These are phyloP conservation scores for Deilephila elpenor DNA, from an alignment of 2,888 invertebrate species.

Conservation along the genomic window DNA sequence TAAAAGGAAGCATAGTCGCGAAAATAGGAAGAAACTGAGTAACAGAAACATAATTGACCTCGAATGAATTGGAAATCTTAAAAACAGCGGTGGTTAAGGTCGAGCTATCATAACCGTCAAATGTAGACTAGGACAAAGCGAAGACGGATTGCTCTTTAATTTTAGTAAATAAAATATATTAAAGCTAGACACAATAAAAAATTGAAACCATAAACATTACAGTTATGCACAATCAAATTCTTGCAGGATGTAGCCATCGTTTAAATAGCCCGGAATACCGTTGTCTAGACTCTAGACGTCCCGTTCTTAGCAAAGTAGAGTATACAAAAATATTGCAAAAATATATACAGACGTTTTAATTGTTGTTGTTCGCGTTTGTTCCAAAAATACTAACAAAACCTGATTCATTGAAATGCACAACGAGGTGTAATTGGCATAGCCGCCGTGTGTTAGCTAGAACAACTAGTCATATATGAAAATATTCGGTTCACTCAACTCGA, in stretches of 20 bases:
- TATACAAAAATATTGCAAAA: neutral
- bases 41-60: too few species aligned
- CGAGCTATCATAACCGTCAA: too few species aligned
- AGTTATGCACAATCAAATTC: neutral
- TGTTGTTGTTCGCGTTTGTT: neutral
- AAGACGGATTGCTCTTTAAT: too few species aligned
- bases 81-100: too few species aligned
- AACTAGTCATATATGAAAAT: slow-evolving; percentile 36
- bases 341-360: neutral
- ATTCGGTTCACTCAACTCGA: slow-evolving; percentile 28
- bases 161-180: too few species aligned
- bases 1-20: too few species aligned
- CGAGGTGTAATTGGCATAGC: slow-evolving; percentile 29
- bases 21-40: too few species aligned
- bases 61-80: too few species aligned
- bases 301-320: neutral
- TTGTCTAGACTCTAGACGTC: neutral
- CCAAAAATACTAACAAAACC: slow-evolving; percentile 1
- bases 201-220: too few species aligned
- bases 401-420: slow-evolving; percentile 29
- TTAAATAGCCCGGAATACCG: neutral
- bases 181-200: too few species aligned
- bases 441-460: neutral
- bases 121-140: too few species aligned
- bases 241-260: neutral